Conservation (phyloP, 2,888 invertebrate species). For the Andrena fulva region DNA sequence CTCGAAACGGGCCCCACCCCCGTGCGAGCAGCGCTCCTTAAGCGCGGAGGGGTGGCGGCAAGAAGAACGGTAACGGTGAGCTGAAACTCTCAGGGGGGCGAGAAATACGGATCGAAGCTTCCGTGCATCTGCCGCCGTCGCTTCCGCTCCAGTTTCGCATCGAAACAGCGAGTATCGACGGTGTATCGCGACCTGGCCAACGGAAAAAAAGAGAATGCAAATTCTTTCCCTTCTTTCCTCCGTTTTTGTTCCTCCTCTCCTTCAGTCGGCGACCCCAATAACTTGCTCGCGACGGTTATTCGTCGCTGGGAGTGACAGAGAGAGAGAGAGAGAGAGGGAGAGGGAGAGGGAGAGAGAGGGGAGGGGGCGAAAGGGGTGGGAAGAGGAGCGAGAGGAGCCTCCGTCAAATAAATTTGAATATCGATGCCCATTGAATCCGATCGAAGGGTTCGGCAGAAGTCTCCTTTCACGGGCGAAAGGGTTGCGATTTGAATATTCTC, state of each 20-base stretch:
- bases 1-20: conserved; percentile 7
- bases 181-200: conserved; percentile 14
- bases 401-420: conserved; percentile 85
- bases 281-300: conserved; percentile 71
- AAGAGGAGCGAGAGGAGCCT: conserved; percentile 71
- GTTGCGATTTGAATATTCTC: conserved; percentile 85
- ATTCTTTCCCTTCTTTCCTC: conserved; percentile 70
- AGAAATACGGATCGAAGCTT: conserved; percentile 54
- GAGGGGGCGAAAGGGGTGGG: conserved; percentile 45
- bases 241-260: conserved; percentile 45
- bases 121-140: conserved; percentile 71
- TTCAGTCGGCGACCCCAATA: conserved; percentile 72
- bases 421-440: conserved; percentile 85
- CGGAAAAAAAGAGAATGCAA: conserved; percentile 74
- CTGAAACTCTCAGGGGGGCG: conserved; percentile 43
- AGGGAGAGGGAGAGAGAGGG: conserved; percentile 27
- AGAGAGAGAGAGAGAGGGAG: conserved; percentile 23
- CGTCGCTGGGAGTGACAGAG: conserved; percentile 40
- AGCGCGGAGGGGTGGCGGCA: conserved; percentile 18
- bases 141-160: conserved; percentile 79
- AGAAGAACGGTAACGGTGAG: conserved; percentile 24
- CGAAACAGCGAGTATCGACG: conserved; percentile 59
- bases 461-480: conserved; percentile 80
- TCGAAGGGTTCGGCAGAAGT: conserved; percentile 83
- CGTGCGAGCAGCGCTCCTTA: conserved; percentile 30